A percentile compares a stretch with the other conserved stretches of the same genome.
These are phyloP conservation scores for Poeciliopsis retropinna DNA, from an alignment of 2,113 vertebrate species.

Conservation along the genomic window DNA sequence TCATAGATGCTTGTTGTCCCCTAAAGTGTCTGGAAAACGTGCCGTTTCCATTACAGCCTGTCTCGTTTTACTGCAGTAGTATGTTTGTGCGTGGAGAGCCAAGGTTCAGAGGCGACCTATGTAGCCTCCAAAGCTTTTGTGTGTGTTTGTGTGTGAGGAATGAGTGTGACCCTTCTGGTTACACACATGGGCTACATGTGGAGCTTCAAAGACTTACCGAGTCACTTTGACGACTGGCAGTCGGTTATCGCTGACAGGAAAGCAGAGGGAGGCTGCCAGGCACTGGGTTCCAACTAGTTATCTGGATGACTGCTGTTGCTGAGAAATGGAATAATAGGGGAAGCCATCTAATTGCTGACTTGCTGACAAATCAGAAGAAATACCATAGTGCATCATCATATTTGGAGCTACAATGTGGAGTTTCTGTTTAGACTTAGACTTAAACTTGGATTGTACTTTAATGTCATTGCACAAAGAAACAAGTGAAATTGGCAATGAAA, in stretches of 20 bases:
- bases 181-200: conserved; percentile 69
- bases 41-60: conserved; percentile 73
- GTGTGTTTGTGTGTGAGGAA: conserved; percentile 17
- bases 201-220: conserved; percentile 65
- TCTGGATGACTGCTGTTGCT: conserved; percentile 14
- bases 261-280: conserved; percentile 31
- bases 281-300: conserved; percentile 32
- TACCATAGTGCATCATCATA: neutral
- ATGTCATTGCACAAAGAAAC: too few species aligned
- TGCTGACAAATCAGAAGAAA: neutral
- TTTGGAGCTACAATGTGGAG: neutral
- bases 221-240: conserved; percentile 45
- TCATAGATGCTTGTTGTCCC: conserved; percentile 80
- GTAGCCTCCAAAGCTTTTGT: conserved; percentile 30
- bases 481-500: too few species aligned
- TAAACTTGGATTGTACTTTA: too few species aligned
- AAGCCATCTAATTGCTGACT: conserved; percentile 5
- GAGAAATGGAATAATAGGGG: conserved; percentile 6
- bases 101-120: conserved; percentile 32
- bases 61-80: conserved; percentile 70
- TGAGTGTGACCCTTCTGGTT: conserved; percentile 23
- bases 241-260: conserved; percentile 58
- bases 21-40: conserved; percentile 82
- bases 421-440: too few species aligned
- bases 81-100: conserved; percentile 77